Conservation (phyloP, 1,140 invertebrate genomes). For the Pentalonia nigronervosa region DNA sequence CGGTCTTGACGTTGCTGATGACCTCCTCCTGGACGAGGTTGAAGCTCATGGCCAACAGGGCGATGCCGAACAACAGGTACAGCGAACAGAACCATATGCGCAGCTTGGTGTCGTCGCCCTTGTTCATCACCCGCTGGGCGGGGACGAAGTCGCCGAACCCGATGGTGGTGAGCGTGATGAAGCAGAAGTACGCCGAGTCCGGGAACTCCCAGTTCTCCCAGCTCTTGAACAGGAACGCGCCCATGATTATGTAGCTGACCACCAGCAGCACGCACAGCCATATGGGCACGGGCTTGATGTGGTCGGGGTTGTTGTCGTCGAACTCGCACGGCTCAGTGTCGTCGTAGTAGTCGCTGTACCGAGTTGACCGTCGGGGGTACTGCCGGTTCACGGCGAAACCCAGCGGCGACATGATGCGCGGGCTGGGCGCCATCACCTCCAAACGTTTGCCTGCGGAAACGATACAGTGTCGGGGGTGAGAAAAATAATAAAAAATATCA, state of each 20-base stretch:
- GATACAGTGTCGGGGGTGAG: neutral
- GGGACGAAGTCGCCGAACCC: slow-evolving; percentile 95
- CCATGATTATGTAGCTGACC: slow-evolving; percentile 86
- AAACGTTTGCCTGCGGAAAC: slow-evolving; percentile 23
- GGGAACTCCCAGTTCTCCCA: slow-evolving; percentile 90
- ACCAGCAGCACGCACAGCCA: slow-evolving; percentile 90
- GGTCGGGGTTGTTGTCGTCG: slow-evolving; percentile 60
- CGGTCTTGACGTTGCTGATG: slow-evolving; percentile 82
- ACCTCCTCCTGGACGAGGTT: slow-evolving; percentile 95
- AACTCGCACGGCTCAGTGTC: slow-evolving; percentile 54
- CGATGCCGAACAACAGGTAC: slow-evolving; percentile 95
- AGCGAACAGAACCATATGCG: slow-evolving; percentile 90
- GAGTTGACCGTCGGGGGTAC: slow-evolving; percentile 28
- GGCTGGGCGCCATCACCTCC: slow-evolving; percentile 65
- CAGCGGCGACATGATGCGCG: slow-evolving; percentile 74
- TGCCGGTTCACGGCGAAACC: slow-evolving; percentile 68
- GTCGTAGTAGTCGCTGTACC: slow-evolving; percentile 65
- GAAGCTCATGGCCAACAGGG: slow-evolving; percentile 97
- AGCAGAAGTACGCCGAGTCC: slow-evolving; percentile 94
- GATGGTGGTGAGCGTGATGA: slow-evolving; percentile 94
- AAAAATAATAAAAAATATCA: too few relatives aligned
- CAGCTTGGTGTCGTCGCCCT: slow-evolving; percentile 71
- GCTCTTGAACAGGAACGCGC: slow-evolving; percentile 82
- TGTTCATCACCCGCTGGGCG: slow-evolving; percentile 74
- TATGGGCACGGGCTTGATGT: slow-evolving; percentile 82